Evolutionary conservation across 2,888 invertebrate species (phyloP).

Genomic region (Artemia sinica): DNA sequence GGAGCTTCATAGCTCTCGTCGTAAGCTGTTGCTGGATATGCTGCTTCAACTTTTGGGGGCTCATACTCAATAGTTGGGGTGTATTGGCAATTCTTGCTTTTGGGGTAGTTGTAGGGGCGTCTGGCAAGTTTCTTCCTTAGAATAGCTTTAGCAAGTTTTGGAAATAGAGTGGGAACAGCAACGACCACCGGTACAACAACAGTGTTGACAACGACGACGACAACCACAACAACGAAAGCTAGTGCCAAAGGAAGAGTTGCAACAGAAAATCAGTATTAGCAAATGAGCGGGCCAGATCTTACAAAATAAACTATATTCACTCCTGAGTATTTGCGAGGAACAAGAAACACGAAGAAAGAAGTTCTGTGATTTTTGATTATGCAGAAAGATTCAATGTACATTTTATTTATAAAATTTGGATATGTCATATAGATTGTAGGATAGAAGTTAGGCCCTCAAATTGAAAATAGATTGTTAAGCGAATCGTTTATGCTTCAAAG

Average conservation of each 20-base stretch:
- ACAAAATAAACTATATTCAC: too few relatives aligned
- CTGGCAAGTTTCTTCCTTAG: neutral
- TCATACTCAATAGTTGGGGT: neutral
- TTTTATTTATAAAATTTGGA: too few relatives aligned
- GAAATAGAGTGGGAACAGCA: neutral
- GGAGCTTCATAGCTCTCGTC: neutral
- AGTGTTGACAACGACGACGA: neutral
- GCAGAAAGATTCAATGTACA: too few relatives aligned
- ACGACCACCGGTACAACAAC: neutral
- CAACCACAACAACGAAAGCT: constrained; percentile 1
- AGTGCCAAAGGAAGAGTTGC: neutral
- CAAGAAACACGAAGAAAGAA: too few relatives aligned
- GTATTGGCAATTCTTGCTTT: neutral
- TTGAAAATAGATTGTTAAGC: too few relatives aligned
- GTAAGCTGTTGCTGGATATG: neutral
- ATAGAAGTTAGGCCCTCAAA: too few relatives aligned
- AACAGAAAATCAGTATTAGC: neutral
- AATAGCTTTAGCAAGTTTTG: neutral
- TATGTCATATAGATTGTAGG: too few relatives aligned
- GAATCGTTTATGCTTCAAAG: too few relatives aligned
- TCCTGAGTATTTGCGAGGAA: too few relatives aligned
- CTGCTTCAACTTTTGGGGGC: neutral
- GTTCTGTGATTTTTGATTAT: too few relatives aligned
- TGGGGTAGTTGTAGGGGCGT: neutral
- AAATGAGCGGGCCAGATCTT: too few relatives aligned